phyloP scores from a whole-genome alignment of 2,113 vertebrate species.

The Ptilonorhynchus violaceus region DNA sequence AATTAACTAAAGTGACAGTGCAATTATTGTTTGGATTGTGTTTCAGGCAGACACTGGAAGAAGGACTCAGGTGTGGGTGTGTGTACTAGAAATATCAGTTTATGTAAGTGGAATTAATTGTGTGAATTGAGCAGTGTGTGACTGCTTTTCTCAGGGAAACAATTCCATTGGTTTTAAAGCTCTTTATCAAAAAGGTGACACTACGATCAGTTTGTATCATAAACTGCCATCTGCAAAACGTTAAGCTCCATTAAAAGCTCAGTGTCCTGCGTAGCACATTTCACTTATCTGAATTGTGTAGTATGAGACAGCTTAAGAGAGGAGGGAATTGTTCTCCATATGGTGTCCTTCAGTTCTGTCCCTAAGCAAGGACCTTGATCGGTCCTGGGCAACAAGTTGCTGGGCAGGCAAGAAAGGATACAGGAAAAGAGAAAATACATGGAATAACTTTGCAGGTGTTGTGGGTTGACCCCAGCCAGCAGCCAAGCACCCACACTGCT shows the following conservation, averaged over 20 bases:
- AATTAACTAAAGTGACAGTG: background rate
- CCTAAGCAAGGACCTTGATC: background rate
- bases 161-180: background rate
- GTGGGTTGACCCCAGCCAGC: background rate
- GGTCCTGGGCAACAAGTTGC: background rate
- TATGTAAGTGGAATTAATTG: background rate
- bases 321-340: background rate
- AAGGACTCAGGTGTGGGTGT: background rate
- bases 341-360: background rate
- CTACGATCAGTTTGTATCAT: background rate
- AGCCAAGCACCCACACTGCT: background rate
- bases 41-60: background rate
- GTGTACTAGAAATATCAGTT: background rate
- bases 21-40: background rate
- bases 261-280: background rate
- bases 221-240: background rate
- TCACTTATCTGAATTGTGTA: background rate
- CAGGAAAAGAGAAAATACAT: background rate
- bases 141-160: background rate
- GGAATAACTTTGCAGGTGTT: background rate
- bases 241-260: background rate
- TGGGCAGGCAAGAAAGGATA: background rate
- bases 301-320: background rate
- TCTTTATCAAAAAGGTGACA: background rate
- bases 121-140: background rate